Evolutionary conservation across 2,888 invertebrate genomes (phyloP), one percentile per base, ranked within the genome.

Genomic region (Eledone cirrhosa): DNA sequence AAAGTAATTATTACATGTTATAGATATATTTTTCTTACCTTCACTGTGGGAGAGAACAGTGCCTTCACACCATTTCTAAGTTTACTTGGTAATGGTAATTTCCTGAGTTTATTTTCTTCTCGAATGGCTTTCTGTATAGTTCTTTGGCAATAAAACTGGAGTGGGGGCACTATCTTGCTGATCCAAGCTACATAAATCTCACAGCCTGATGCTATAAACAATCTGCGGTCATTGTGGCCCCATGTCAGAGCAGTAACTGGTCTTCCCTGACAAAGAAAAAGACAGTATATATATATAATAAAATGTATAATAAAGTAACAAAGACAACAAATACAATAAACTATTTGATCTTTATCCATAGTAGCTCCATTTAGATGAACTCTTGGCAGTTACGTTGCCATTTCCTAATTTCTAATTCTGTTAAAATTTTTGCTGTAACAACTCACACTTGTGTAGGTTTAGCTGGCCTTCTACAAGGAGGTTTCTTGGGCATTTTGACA

Each of bases 161-260:
- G 92, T 78, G 97, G 95, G 78, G 97, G 96, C 82, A 98, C 95
- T 79, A 95, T 93, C 82, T 96, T 93, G 87, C 96, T 96, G 78
- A 99, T 95, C 94, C 98, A 96, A 69, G 97, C 98, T 82, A 97
- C 96, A 91, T 97, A 97, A 94, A 92, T 87, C 87, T 95, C 94
- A 75, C 95, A 95, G 22, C 98, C 98, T 5, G 96, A 96, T 7
- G 96, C 96, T 81, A 99, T 94, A 91, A 99, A 98, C 84, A 99
- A 92, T 47, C 99, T 93, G 85, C 96, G 95, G 90, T 98, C 99
- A 90, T 97, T 97, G 92, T 99, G 98, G 47, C 98, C 99, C 99
- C 99, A 99, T 14, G 98, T 98, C 88, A 99, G 92, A 1, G 98
- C 97, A 77, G 97, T 95, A 78, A 98, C 95, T 8, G 95, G 94